Conservation (phyloP, 2,113 vertebrate genomes). For the Thunnus maccoyii region DNA sequence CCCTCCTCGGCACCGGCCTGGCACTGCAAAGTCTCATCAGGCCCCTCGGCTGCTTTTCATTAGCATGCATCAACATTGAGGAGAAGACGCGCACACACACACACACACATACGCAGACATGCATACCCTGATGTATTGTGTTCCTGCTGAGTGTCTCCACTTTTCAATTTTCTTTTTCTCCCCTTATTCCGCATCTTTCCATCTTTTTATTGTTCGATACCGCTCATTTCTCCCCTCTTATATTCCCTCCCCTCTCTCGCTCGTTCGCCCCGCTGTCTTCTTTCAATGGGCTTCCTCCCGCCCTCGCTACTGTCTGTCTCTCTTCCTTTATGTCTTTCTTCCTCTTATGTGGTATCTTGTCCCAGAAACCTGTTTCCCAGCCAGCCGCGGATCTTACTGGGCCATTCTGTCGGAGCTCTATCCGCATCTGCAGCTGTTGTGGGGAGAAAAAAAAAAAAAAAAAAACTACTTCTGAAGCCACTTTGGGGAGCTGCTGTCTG, state of each 20-base stretch:
- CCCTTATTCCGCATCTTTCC: constrained; percentile 26
- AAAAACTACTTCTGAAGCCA: constrained; percentile 61
- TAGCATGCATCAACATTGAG: constrained; percentile 55
- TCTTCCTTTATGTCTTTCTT: constrained; percentile 22
- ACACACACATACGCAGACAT: constrained; percentile 8
- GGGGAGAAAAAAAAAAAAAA: background rate
- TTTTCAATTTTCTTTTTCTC: constrained; percentile 52
- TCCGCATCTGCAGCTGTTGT: constrained; percentile 65
- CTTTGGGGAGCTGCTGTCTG: constrained; percentile 46
- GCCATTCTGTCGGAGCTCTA: constrained; percentile 59
- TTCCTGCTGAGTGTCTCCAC: constrained; percentile 61
- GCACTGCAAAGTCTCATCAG: constrained; percentile 59
- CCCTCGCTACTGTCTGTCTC: constrained; percentile 37
- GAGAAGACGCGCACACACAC: constrained; percentile 16
- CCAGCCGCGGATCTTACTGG: constrained; percentile 44
- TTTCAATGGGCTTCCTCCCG: constrained; percentile 8
- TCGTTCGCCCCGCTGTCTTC: constrained; percentile 16
- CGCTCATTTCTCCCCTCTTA: constrained; percentile 13
- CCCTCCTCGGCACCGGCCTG: constrained; percentile 44
- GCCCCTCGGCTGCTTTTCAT: constrained; percentile 73
- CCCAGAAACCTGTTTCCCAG: constrained; percentile 63
- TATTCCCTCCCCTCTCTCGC: background rate
- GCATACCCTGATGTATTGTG: background rate
- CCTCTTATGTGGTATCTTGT: constrained; percentile 59
- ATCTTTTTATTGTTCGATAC: constrained; percentile 31